Base-by-base conservation (phyloP, 2,888 invertebrate species). In the Magallana nippona region DNA sequence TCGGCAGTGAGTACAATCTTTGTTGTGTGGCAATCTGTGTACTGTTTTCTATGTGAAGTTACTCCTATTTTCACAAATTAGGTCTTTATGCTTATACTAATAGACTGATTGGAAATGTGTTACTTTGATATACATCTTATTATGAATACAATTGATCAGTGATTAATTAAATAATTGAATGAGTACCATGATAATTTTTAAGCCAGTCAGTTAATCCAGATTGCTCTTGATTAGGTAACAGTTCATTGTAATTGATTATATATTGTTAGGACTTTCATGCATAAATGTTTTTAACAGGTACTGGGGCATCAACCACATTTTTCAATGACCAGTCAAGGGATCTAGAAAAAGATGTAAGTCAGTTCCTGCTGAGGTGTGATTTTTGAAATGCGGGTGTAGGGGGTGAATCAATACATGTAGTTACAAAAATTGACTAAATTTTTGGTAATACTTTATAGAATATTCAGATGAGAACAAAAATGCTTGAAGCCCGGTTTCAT, bases 401-500 rank as follows among this genome's bases (percentile, higher is more conserved):
- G 44, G 44, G 44, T 44, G 44, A 44, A 44, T 11, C 22, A 22
- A 15, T 11, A n/a, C n/a, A n/a, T n/a, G n/a, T n/a, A 63, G 13
- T 22, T 22, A 63, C 27, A 27, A 13, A 11, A 22, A 27, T 27
- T 11, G 13, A 10, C 55, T 55, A 19, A 13, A n/a, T 57, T 78
- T 10, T 55, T 22, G n/a, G n/a, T 13, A 71, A 63, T 77, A 55
- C 19, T 62, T 63, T 27, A 58, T 58, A 89, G 89, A 86, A 85
- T 84, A 83, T 85, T 62, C 89, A 90, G 79, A 88, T 93, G 89
- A 92, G 91, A 83, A 89, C 91, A 1, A 93, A 94, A 86, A 92
- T 94, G 92, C 83, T 93, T 83, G 94, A 94, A 83, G 93, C 93
- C 27, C 92, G 92, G 84, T 93, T 93, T 83, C 93, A 93, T 86